These are phyloP conservation scores for Otolemur garnettii DNA, from an alignment of 2,113 vertebrate genomes.

Conservation along the genomic window DNA sequence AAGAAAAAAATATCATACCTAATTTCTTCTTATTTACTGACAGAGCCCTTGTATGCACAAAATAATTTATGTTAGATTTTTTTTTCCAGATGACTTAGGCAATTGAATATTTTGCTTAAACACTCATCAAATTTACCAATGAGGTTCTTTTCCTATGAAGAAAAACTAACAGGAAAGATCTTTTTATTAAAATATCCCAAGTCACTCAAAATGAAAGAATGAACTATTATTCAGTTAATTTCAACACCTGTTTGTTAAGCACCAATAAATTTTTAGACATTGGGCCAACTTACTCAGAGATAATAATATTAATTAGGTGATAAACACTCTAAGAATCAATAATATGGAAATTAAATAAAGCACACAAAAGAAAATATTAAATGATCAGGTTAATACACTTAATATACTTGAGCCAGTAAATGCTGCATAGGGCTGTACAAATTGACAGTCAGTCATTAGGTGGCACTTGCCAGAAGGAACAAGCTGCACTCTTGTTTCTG, in stretches of 20 bases:
- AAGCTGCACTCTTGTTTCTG: too few relatives aligned
- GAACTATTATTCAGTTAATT: neutral
- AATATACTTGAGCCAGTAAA: too few relatives aligned
- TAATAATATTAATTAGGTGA: neutral
- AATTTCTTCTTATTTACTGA: conserved; percentile 7
- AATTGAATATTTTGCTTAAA: neutral
- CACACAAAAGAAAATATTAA: neutral
- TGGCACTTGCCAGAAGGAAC: too few relatives aligned
- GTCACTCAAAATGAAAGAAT: neutral
- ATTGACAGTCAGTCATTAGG: too few relatives aligned
- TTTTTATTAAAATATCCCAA: conserved; percentile 11
- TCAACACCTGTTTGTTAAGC: neutral
- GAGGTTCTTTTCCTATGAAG: neutral
- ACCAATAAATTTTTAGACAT: neutral
- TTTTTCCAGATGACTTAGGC: neutral
- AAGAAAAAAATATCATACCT: neutral
- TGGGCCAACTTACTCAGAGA: neutral
- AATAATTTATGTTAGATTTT: conserved; percentile 26
- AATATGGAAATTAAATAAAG: neutral
- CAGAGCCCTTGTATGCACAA: neutral
- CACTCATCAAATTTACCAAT: neutral
- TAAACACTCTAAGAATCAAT: neutral
- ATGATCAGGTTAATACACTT: neutral
- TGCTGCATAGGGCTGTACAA: too few relatives aligned
- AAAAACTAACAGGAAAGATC: neutral